phyloP scores from a whole-genome alignment of 1,140 invertebrate genomes.

The Lutraria rhynchaena region DNA sequence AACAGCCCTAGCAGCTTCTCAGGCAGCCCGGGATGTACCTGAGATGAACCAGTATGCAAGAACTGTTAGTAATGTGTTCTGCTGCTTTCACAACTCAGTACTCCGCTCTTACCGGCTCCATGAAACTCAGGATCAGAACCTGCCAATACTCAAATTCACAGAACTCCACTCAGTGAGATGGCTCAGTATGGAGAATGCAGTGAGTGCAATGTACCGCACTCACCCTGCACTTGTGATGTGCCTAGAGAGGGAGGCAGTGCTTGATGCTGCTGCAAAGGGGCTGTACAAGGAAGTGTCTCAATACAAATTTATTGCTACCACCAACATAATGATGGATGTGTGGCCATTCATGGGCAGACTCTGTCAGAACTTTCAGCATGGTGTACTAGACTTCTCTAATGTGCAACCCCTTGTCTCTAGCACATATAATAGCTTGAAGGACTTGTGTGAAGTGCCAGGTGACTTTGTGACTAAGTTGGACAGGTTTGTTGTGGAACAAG shows the following conservation, averaged over 20 bases:
- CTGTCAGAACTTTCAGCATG: constrained; percentile 6
- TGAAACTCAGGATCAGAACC: constrained; percentile 13
- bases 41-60: constrained; percentile 30
- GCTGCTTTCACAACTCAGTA: constrained; percentile 33
- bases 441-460: background rate
- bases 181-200: constrained; percentile 22
- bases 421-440: constrained; percentile 3
- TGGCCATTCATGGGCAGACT: constrained; percentile 25
- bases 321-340: constrained; percentile 45
- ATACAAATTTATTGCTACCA: constrained; percentile 36
- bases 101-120: background rate
- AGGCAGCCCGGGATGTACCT: constrained; percentile 17
- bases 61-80: background rate
- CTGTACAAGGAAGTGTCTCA: constrained; percentile 30
- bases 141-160: constrained; percentile 20
- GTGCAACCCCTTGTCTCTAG: constrained; percentile 12
- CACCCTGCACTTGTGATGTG: constrained; percentile 30
- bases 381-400: background rate
- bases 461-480: constrained; percentile 5
- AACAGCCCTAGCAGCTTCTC: constrained; percentile 11
- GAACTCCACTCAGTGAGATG: constrained; percentile 23
- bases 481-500: constrained; percentile 23
- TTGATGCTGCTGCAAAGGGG: constrained; percentile 19
- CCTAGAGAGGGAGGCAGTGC: constrained; percentile 29
- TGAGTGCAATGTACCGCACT: constrained; percentile 9